phyloP scores from a whole-genome alignment of 2,888 invertebrate genomes.

The Leptinotarsa juncta region DNA sequence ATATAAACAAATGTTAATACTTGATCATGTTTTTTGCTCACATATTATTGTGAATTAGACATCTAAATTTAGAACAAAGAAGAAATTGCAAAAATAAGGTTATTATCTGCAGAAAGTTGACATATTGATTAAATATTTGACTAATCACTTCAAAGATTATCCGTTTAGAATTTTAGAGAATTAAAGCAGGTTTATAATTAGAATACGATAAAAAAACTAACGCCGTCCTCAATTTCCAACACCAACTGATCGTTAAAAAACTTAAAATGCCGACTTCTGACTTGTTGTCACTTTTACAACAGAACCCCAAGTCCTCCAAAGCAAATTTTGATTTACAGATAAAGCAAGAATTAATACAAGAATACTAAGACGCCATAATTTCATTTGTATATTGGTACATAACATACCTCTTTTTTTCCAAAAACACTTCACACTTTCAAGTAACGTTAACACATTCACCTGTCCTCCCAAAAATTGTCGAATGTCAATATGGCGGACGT shows the following conservation, averaged over 20 bases:
- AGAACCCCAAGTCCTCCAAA: constrained; percentile 24
- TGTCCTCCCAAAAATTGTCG: constrained; percentile 78
- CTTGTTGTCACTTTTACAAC: constrained; percentile 66
- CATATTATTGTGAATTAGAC: constrained; percentile 27
- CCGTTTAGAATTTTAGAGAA: constrained; percentile 22
- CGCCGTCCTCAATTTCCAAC: background rate
- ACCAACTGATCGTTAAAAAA: constrained; percentile 30
- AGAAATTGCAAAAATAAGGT: constrained; percentile 55
- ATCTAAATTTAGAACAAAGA: constrained; percentile 61
- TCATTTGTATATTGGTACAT: constrained; percentile 58
- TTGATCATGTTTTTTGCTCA: background rate
- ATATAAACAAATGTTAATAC: constrained; percentile 29
- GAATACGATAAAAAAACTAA: background rate
- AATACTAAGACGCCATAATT: background rate
- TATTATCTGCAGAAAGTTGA: constrained; percentile 60
- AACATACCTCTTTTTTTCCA: constrained; percentile 71
- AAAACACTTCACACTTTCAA: constrained; percentile 63
- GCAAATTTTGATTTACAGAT: background rate
- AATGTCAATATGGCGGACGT: constrained; percentile 89
- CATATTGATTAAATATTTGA: constrained; percentile 61
- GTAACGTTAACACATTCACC: constrained; percentile 78
- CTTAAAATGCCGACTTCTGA: constrained; percentile 67
- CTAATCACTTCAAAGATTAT: constrained; percentile 15
- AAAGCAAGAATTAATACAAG: no score
- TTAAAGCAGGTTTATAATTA: constrained; percentile 5